Percentiles rank a stretch among this genome's conserved stretches.
Conservation (phyloP, 23 tunicate species). For the Clavelina lepadiformis region DNA sequence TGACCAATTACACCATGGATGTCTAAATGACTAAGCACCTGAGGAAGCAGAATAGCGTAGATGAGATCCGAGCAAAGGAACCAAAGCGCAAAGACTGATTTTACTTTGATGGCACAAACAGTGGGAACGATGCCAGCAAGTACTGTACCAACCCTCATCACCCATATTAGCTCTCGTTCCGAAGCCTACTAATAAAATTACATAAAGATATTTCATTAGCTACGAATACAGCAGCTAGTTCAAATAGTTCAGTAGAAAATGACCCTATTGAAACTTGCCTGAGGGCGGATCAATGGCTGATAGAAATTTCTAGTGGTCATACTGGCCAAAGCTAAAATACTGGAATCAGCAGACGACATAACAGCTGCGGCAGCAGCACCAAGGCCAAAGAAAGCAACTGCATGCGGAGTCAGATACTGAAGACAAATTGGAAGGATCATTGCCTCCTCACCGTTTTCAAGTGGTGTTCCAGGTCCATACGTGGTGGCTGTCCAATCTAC, state of each 20-base stretch:
- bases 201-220: background rate
- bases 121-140: constrained; percentile 28
- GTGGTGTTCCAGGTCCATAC: constrained; percentile 22
- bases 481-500: constrained; percentile 48
- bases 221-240: background rate
- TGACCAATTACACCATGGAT: background rate
- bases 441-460: constrained; percentile 15
- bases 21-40: constrained; percentile 16
- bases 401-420: constrained; percentile 55
- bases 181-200: constrained; percentile 32
- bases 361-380: constrained; percentile 93
- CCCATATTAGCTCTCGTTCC: constrained; percentile 55
- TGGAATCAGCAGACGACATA: constrained; percentile 83
- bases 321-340: constrained; percentile 59
- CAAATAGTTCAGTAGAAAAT: background rate
- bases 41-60: constrained; percentile 70
- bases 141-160: constrained; percentile 47
- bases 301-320: constrained; percentile 70
- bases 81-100: constrained; percentile 65
- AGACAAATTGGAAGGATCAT: constrained; percentile 75
- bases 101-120: constrained; percentile 27
- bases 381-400: constrained; percentile 62
- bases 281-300: constrained; percentile 17
- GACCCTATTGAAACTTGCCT: background rate
- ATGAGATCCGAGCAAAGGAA: constrained; percentile 62